A percentile compares a stretch with the other conserved stretches of the same genome.
Conservation (phyloP, 2,797 vertebrate species). For the Gymnoscopelus braueri region DNA sequence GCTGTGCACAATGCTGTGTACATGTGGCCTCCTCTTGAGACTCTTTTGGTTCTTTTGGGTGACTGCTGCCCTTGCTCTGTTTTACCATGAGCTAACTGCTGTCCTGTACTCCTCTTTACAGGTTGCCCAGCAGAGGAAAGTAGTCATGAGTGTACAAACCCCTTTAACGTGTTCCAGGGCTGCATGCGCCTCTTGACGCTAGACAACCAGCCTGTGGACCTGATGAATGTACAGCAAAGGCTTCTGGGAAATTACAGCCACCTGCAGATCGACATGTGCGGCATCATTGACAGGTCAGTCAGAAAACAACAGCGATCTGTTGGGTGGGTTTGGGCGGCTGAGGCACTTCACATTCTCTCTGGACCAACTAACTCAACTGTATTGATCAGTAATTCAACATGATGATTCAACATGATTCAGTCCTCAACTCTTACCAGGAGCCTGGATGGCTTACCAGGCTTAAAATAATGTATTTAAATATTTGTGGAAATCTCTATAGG, state of each 20-base stretch:
- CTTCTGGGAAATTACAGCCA: conserved; percentile 87
- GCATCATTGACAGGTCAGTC: conserved; percentile 91
- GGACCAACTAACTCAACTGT: too few relatives aligned
- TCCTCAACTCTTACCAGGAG: too few relatives aligned
- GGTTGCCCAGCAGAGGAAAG: conserved; percentile 85
- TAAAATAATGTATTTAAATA: too few relatives aligned
- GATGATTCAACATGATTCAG: too few relatives aligned
- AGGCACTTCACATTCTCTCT: too few relatives aligned
- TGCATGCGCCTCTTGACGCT: conserved; percentile 89
- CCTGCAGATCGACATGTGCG: conserved; percentile 92
- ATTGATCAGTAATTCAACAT: too few relatives aligned
- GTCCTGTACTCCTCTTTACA: conserved; percentile 44
- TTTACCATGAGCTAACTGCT: not conserved
- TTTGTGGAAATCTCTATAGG: too few relatives aligned
- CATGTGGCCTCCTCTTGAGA: not conserved
- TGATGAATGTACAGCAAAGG: conserved; percentile 89
- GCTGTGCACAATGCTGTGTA: not conserved
- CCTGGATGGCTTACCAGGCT: too few relatives aligned
- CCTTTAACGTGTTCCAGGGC: conserved; percentile 87
- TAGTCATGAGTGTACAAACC: conserved; percentile 81
- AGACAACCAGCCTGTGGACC: conserved; percentile 77
- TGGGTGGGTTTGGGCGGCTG: too few relatives aligned
- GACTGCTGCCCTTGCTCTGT: not conserved
- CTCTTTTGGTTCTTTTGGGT: not conserved
- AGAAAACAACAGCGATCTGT: too few relatives aligned